Conservation (phyloP, 1,140 invertebrate genomes). For the Penaeus chinensis region DNA sequence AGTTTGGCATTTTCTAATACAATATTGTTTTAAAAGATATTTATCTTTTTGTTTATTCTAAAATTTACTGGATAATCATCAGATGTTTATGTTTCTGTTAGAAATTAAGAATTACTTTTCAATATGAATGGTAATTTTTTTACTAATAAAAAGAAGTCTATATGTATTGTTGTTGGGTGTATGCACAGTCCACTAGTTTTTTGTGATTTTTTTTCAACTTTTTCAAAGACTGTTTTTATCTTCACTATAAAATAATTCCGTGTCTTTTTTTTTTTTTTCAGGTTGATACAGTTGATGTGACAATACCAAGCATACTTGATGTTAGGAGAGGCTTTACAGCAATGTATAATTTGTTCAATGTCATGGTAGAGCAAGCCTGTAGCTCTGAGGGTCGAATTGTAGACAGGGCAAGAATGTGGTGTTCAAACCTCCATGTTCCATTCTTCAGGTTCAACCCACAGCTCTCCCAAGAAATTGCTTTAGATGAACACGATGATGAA, state of each 20-base stretch:
- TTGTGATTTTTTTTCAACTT: too few species aligned
- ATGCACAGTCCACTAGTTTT: too few species aligned
- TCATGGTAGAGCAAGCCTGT: conserved; percentile 65
- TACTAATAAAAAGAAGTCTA: too few species aligned
- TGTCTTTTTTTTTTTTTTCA: neutral
- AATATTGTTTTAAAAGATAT: too few species aligned
- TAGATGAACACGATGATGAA: conserved; percentile 89
- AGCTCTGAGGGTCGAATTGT: conserved; percentile 87
- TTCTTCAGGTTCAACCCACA: conserved; percentile 85
- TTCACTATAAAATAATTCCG: neutral
- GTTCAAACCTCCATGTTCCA: conserved; percentile 85
- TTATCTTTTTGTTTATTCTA: too few species aligned
- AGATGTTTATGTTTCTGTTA: too few species aligned
- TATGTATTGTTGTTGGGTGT: too few species aligned
- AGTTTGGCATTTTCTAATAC: too few species aligned
- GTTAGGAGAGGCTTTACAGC: conserved; percentile 61
- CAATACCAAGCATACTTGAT: conserved; percentile 61
- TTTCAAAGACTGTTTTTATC: too few species aligned
- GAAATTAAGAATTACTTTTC: too few species aligned
- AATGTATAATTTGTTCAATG: conserved; percentile 62
- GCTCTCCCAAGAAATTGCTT: conserved; percentile 82
- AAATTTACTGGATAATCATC: too few species aligned
- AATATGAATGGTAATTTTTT: too few species aligned
- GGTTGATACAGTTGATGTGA: conserved; percentile 62
- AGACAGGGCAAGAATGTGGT: conserved; percentile 90